Percentiles rank a stretch among this genome's conserved stretches.
phyloP scores from a whole-genome alignment of 2,797 vertebrate species.

The Euthynnus affinis region DNA sequence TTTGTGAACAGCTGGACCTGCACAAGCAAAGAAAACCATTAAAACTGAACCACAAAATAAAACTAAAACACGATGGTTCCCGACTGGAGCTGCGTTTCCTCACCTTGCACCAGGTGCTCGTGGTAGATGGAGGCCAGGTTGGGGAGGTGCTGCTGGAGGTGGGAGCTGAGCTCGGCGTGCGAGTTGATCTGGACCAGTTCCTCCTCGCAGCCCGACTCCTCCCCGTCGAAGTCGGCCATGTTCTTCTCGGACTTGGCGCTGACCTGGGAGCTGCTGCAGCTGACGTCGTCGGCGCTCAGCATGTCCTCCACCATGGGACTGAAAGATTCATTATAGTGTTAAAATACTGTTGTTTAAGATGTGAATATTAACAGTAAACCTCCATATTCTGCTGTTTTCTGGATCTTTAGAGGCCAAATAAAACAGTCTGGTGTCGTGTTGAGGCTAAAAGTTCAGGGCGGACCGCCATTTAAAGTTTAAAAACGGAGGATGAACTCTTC shows the following conservation, averaged over 20 bases:
- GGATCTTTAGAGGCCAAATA: too few relatives aligned
- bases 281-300: conserved; percentile 98
- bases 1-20: conserved; percentile 96
- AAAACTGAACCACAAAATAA: too few relatives aligned
- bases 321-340: too few relatives aligned
- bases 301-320: conserved; percentile 98
- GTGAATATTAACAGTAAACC: too few relatives aligned
- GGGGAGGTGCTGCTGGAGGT: conserved; percentile 97
- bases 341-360: too few relatives aligned
- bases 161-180: conserved; percentile 96
- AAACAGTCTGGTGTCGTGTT: too few relatives aligned
- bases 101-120: conserved; percentile 97
- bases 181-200: conserved; percentile 99
- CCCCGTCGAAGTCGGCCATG: conserved; percentile 98
- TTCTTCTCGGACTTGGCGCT: conserved; percentile 99
- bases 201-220: conserved; percentile 98
- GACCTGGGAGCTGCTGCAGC: conserved; percentile 99
- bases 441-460: too few relatives aligned
- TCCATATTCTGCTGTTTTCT: too few relatives aligned
- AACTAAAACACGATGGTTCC: too few relatives aligned
- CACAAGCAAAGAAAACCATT: not conserved
- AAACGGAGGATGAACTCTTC: too few relatives aligned
- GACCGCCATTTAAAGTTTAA: too few relatives aligned
- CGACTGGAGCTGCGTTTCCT: too few relatives aligned
- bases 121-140: conserved; percentile 99